phyloP scores from a whole-genome alignment of 2,888 invertebrate genomes.

The Aphodius sticticus region DNA sequence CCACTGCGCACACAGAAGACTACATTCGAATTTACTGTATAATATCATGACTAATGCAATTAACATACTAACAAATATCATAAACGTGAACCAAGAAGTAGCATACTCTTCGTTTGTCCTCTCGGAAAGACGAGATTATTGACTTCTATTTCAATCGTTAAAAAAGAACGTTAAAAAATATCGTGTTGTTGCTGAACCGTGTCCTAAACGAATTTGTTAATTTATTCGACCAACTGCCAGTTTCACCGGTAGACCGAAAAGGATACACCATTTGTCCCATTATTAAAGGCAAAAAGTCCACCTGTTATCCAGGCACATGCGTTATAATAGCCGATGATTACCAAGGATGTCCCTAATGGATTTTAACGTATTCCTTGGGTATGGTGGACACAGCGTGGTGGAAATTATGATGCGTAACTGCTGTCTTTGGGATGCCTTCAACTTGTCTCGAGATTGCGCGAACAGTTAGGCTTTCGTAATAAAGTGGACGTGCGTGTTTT shows the following conservation, averaged over 20 bases:
- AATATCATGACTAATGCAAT: not conserved
- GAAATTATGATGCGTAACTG: not conserved
- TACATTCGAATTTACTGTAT: not conserved
- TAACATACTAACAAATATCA: not conserved
- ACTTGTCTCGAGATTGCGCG: not conserved
- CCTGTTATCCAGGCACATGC: not conserved
- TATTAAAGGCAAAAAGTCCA: not conserved
- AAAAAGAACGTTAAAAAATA: conserved; percentile 4
- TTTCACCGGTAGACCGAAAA: not conserved
- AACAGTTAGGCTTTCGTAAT: conserved; percentile 4
- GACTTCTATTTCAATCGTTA: conserved; percentile 7
- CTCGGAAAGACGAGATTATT: conserved; percentile 25
- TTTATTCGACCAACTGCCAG: conserved; percentile 10
- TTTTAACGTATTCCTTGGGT: not conserved
- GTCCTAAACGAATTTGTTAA: conserved; percentile 10
- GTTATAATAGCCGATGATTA: not conserved
- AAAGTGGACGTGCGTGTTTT: conserved; percentile 4
- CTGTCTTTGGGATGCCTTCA: not conserved
- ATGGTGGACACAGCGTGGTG: not conserved
- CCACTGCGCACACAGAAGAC: too few species aligned
- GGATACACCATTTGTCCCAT: conserved; percentile 4
- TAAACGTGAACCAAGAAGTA: not conserved
- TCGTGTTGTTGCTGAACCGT: conserved; percentile 10
- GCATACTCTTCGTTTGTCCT: not conserved
- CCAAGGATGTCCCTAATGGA: not conserved